These are phyloP conservation scores for Nycticebus coucang DNA, from an alignment of 2,113 vertebrate species.

Conservation along the genomic window DNA sequence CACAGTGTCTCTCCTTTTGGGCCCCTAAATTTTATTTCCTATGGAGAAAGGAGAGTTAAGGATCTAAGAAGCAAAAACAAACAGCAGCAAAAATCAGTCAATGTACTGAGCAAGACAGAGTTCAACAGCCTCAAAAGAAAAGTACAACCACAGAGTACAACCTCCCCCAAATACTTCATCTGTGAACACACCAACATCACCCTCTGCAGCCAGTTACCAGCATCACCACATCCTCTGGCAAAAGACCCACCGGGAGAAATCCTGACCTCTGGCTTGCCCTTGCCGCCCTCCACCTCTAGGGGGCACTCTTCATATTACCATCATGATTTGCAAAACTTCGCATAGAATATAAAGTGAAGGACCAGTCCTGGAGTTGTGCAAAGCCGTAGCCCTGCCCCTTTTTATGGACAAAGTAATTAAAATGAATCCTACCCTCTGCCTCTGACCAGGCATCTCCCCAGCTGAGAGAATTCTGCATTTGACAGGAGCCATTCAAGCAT, in stretches of 20 bases:
- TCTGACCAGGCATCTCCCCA: neutral
- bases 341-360: neutral
- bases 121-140: neutral
- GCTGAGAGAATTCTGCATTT: neutral
- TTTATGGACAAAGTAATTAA: neutral
- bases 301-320: neutral
- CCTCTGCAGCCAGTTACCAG: constrained; percentile 66
- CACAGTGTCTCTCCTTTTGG: neutral
- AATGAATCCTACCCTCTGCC: neutral
- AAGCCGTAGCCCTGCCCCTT: neutral
- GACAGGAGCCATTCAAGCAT: neutral
- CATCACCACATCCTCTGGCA: neutral
- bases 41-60: constrained; percentile 23
- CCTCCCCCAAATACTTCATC: neutral
- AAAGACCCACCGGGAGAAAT: neutral
- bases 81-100: neutral
- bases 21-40: neutral
- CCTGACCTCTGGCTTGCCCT: no score
- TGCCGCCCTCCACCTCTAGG: neutral
- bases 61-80: neutral
- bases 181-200: constrained; percentile 25
- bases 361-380: neutral
- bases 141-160: constrained; percentile 31
- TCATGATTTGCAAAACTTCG: neutral
- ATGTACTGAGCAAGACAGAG: neutral